These are phyloP conservation scores for Limenitis camilla DNA, from an alignment of 2,888 invertebrate species.

Conservation along the genomic window DNA sequence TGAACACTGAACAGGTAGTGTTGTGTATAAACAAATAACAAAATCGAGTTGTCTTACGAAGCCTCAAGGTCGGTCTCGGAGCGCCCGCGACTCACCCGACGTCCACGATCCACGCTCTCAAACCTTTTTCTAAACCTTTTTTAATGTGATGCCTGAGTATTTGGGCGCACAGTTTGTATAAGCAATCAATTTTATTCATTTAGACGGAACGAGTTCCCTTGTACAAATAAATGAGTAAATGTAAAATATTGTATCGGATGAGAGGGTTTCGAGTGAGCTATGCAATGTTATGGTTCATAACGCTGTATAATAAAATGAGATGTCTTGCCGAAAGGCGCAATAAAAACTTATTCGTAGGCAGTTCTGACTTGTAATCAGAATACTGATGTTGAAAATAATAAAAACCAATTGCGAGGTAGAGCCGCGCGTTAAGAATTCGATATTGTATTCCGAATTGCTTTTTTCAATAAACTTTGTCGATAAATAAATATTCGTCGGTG, in stretches of 20 bases:
- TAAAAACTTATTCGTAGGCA: constrained; percentile 17
- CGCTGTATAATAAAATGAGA: constrained; percentile 29
- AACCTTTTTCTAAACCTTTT: constrained; percentile 64
- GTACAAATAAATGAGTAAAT: constrained; percentile 66
- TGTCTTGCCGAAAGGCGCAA: constrained; percentile 15
- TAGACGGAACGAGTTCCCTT: constrained; percentile 63
- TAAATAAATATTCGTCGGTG: no score
- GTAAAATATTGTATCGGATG: constrained; percentile 46
- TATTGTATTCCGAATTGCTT: no score
- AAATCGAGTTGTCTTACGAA: constrained; percentile 71
- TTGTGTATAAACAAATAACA: constrained; percentile 74
- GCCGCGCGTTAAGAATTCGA: background rate
- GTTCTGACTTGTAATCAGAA: constrained; percentile 9
- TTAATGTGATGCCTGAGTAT: constrained; percentile 71
- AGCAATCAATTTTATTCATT: constrained; percentile 75
- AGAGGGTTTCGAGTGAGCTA: constrained; percentile 33
- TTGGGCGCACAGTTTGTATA: constrained; percentile 74
- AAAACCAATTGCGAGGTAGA: constrained; percentile 1
- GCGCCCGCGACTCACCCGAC: constrained; percentile 38
- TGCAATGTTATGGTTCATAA: constrained; percentile 41
- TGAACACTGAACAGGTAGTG: constrained; percentile 61
- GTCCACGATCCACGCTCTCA: constrained; percentile 47
- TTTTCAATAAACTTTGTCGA: no score
- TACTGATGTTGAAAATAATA: constrained; percentile 3
- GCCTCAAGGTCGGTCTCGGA: constrained; percentile 57